Evolutionary conservation across 1,140 invertebrate genomes (phyloP).

Genomic region (Nasonia vitripennis): DNA sequence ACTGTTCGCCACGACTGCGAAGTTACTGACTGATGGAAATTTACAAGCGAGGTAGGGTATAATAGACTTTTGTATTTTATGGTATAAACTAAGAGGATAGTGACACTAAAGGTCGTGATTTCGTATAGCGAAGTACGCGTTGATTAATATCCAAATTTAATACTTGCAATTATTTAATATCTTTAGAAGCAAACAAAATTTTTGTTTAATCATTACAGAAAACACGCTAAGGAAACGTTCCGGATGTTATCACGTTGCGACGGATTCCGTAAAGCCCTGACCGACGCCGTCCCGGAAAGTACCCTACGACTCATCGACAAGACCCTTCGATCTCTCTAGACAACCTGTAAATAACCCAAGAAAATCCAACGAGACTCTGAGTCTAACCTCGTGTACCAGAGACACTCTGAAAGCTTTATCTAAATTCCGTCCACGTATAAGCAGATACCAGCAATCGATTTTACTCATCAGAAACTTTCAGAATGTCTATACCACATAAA

Average conservation of each 20-base stretch:
- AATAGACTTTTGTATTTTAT: not conserved
- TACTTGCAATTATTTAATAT: not conserved
- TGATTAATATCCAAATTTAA: no score
- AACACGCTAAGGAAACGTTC: conserved; percentile 82
- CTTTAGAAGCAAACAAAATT: not conserved
- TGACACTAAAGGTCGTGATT: not conserved
- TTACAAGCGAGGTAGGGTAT: conserved; percentile 85
- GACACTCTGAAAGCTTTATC: not conserved
- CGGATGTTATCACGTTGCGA: conserved; percentile 77
- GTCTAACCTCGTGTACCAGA: no score
- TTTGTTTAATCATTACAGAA: conserved; percentile 70
- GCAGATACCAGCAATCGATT: not conserved
- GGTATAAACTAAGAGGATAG: no score
- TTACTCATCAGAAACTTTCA: not conserved
- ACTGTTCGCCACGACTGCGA: conserved; percentile 86
- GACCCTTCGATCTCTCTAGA: conserved; percentile 78
- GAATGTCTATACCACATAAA: not conserved
- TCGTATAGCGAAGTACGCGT: no score
- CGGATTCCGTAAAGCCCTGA: conserved; percentile 79
- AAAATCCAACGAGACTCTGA: not conserved
- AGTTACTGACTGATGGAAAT: conserved; percentile 89
- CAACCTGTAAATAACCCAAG: conserved; percentile 43
- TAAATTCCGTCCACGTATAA: conserved; percentile 6
- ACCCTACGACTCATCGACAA: conserved; percentile 82
- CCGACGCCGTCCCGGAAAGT: conserved; percentile 80